A percentile compares a stretch with the other conserved stretches of the same genome.
phyloP scores from a whole-genome alignment of 2,888 invertebrate genomes.

The Zygogramma bicolorata region DNA sequence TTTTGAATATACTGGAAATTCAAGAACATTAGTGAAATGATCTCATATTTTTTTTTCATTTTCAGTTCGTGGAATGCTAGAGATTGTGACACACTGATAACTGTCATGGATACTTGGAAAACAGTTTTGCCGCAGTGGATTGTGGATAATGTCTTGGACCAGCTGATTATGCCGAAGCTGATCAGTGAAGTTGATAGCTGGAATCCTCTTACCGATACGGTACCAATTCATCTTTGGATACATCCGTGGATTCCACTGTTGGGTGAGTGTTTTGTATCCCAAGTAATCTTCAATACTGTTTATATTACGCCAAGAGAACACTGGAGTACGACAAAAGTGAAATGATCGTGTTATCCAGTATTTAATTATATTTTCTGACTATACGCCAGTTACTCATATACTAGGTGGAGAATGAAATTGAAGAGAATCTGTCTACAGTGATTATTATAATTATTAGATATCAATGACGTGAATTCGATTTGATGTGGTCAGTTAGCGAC shows the following conservation, averaged over 20 bases:
- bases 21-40: too few species aligned
- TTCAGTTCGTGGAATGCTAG: conserved; percentile 86
- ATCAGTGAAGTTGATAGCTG: conserved; percentile 85
- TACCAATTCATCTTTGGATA: conserved; percentile 97
- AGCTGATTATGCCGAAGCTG: conserved; percentile 82
- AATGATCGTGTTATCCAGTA: too few species aligned
- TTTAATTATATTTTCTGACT: too few species aligned
- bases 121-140: conserved; percentile 87
- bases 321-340: too few species aligned
- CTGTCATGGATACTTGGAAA: conserved; percentile 85
- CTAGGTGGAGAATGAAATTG: too few species aligned
- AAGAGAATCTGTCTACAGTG: too few species aligned
- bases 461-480: too few species aligned
- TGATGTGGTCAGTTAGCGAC: too few species aligned
- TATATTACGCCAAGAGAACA: neutral
- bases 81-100: conserved; percentile 81
- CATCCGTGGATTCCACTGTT: conserved; percentile 95
- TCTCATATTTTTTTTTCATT: too few species aligned
- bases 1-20: too few species aligned
- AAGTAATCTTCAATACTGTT: neutral
- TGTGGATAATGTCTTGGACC: conserved; percentile 83
- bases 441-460: too few species aligned
- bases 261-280: conserved; percentile 66
- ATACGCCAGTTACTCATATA: too few species aligned
- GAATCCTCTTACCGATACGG: conserved; percentile 95